A percentile compares a stretch with the other conserved stretches of the same genome.
These are phyloP conservation scores for Toxostoma redivivum DNA, from an alignment of 2,113 vertebrate species.

Conservation along the genomic window DNA sequence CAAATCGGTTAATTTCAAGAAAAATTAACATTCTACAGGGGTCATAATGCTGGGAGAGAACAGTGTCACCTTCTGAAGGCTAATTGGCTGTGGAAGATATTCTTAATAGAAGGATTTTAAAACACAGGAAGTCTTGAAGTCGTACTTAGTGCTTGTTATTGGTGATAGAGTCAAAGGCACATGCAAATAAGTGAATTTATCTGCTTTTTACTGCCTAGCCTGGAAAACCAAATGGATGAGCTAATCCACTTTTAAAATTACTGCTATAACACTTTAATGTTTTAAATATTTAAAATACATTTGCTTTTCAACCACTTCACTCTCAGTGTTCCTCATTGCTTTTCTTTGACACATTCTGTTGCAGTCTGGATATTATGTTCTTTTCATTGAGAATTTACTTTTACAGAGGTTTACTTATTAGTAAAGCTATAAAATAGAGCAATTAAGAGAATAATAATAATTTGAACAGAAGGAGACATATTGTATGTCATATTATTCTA, in stretches of 20 bases:
- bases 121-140: background rate
- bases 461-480: background rate
- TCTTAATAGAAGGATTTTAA: background rate
- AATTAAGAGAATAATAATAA: background rate
- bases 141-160: background rate
- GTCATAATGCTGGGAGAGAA: background rate
- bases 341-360: background rate
- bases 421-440: background rate
- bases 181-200: background rate
- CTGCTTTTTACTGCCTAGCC: background rate
- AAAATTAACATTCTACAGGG: background rate
- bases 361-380: background rate
- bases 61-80: background rate
- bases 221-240: background rate
- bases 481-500: background rate
- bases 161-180: background rate
- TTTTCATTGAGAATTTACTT: background rate
- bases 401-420: background rate
- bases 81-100: background rate
- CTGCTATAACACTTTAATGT: background rate
- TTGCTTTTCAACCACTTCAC: background rate
- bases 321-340: background rate
- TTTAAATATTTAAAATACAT: background rate
- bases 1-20: background rate
- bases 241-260: background rate